These are phyloP conservation scores for Carcharodon carcharias DNA, from an alignment of 2,797 vertebrate species.

Conservation along the genomic window DNA sequence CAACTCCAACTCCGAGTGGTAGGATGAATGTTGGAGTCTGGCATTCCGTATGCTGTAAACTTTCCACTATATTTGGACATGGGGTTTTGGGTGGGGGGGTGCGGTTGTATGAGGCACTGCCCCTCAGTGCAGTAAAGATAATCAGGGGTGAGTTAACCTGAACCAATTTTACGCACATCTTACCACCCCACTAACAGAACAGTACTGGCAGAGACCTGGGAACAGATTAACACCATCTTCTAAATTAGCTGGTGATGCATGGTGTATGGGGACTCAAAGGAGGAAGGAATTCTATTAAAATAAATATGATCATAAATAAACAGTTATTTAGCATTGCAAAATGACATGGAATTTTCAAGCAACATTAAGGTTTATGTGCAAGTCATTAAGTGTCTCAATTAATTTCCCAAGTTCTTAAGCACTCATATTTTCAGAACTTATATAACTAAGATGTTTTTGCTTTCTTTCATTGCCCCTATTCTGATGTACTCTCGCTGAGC, in stretches of 20 bases:
- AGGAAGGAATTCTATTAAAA: neutral
- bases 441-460: conserved; percentile 23
- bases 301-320: neutral
- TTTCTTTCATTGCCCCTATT: conserved; percentile 34
- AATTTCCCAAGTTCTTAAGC: conserved; percentile 12
- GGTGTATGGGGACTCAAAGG: neutral
- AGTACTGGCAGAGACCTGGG: neutral
- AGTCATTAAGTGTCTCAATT: conserved; percentile 21
- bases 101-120: neutral
- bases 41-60: neutral
- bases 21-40: neutral
- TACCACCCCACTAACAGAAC: neutral
- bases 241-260: neutral
- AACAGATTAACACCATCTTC: neutral
- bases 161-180: neutral
- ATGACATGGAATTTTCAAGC: neutral
- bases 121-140: neutral
- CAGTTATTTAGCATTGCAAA: neutral
- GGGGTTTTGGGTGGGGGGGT: neutral
- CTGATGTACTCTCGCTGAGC: conserved; percentile 37
- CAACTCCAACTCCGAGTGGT: neutral
- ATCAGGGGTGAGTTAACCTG: neutral
- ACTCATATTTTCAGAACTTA: conserved; percentile 16
- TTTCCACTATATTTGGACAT: neutral
- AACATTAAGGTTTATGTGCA: neutral